Evolutionary conservation across 2,797 vertebrate species (phyloP).

Genomic region (Hypotaenidia philippensis): DNA sequence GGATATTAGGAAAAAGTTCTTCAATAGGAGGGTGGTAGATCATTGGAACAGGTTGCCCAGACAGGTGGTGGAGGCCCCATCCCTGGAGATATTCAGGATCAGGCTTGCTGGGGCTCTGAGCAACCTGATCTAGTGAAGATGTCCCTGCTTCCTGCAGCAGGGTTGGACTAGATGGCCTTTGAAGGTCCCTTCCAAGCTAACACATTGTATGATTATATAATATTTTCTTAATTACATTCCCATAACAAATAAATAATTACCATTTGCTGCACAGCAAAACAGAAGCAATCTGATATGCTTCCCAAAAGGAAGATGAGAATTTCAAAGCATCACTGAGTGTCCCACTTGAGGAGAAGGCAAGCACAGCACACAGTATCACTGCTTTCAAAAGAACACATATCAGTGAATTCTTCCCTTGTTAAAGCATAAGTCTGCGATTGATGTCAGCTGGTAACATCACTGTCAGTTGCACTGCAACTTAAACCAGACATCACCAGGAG

Average conservation of each 20-base stretch:
- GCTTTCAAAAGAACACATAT: neutral
- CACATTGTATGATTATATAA: no score
- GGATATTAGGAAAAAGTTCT: no score
- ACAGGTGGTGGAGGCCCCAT: no score
- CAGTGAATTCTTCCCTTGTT: neutral
- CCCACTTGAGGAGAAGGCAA: neutral
- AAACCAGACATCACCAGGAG: constrained; percentile 11
- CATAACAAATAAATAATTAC: neutral
- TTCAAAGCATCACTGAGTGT: neutral
- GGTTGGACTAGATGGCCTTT: no score
- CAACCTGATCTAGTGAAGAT: no score
- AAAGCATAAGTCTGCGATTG: neutral
- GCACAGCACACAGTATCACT: neutral
- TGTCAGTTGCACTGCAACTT: neutral
- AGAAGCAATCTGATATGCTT: neutral
- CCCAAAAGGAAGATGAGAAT: neutral
- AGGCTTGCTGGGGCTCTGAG: no score
- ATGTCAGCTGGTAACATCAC: neutral
- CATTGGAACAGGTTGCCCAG: no score
- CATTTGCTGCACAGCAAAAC: neutral
- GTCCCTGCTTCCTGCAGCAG: no score
- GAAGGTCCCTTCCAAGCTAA: no score
- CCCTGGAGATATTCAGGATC: no score
- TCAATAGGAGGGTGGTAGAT: no score
- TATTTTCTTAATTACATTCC: neutral